phyloP scores from a whole-genome alignment of 2,113 vertebrate species.

The Perca fluviatilis region DNA sequence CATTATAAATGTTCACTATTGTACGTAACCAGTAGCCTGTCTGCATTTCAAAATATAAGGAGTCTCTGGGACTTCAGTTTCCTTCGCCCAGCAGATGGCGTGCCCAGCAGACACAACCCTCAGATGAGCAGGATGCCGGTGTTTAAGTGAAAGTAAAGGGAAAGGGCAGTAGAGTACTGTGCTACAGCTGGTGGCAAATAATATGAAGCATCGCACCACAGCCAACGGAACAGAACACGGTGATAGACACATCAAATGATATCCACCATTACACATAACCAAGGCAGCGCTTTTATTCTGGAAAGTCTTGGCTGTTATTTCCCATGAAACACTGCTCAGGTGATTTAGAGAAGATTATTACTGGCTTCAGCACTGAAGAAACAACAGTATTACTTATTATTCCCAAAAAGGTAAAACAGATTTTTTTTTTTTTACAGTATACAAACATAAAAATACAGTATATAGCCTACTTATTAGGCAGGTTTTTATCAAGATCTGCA shows the following conservation, averaged over 20 bases:
- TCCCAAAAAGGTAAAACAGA: too few relatives aligned
- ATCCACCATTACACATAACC: constrained; percentile 21
- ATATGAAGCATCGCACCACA: background rate
- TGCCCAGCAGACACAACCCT: background rate
- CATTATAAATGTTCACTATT: background rate
- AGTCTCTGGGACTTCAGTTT: background rate
- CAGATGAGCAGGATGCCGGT: background rate
- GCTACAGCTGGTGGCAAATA: background rate
- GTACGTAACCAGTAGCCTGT: too few relatives aligned
- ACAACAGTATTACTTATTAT: background rate
- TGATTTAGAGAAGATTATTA: constrained; percentile 12
- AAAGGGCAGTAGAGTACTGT: constrained; percentile 72
- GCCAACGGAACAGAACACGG: background rate
- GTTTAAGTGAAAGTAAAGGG: constrained; percentile 20
- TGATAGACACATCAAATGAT: constrained; percentile 25
- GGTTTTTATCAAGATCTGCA: background rate
- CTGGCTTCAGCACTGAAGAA: background rate
- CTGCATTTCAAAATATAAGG: background rate
- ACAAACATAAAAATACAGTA: too few relatives aligned
- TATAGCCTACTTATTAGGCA: background rate
- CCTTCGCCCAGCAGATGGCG: constrained; percentile 66
- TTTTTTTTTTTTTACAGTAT: too few relatives aligned
- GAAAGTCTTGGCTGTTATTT: constrained; percentile 13
- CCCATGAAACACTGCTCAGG: constrained; percentile 18
- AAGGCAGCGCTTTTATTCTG: background rate